Conservation (phyloP, 1,140 invertebrate genomes). For the Drosophila ironensis region DNA sequence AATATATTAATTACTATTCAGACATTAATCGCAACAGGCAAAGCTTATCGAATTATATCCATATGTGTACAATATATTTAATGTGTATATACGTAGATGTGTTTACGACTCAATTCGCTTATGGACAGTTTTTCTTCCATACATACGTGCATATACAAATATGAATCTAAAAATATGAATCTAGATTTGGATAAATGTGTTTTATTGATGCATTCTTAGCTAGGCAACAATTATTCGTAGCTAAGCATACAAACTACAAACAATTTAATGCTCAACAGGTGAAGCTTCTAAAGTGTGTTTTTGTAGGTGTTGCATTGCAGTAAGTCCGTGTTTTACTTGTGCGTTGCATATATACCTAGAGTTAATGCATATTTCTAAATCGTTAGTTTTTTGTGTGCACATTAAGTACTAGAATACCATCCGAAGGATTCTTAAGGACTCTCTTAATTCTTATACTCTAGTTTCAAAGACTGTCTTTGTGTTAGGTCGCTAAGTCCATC, state of each 20-base stretch:
- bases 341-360: constrained; percentile 25
- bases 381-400: constrained; percentile 49
- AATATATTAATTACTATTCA: constrained; percentile 41
- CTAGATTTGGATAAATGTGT: constrained; percentile 68
- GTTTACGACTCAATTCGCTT: constrained; percentile 56
- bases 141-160: constrained; percentile 26
- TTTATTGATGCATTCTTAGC: constrained; percentile 77
- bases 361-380: constrained; percentile 20
- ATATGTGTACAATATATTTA: constrained; percentile 23
- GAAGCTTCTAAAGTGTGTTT: constrained; percentile 34
- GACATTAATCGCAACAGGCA: constrained; percentile 1
- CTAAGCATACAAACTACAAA: constrained; percentile 25
- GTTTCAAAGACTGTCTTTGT: constrained; percentile 75
- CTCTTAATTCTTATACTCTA: constrained; percentile 62
- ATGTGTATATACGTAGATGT: constrained; percentile 33
- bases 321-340: constrained; percentile 29
- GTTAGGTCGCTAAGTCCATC: constrained; percentile 63
- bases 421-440: constrained; percentile 15
- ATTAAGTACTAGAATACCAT: constrained; percentile 27
- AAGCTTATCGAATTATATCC: constrained; percentile 8
- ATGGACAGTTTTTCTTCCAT: constrained; percentile 79
- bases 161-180: constrained; percentile 42
- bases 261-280: constrained; percentile 19
- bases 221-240: constrained; percentile 61
- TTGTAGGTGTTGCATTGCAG: constrained; percentile 60